A percentile compares a stretch with the other conserved stretches of the same genome.
Evolutionary conservation across 2,113 vertebrate genomes (phyloP).

Genomic region (Eubucco bourcierii): DNA sequence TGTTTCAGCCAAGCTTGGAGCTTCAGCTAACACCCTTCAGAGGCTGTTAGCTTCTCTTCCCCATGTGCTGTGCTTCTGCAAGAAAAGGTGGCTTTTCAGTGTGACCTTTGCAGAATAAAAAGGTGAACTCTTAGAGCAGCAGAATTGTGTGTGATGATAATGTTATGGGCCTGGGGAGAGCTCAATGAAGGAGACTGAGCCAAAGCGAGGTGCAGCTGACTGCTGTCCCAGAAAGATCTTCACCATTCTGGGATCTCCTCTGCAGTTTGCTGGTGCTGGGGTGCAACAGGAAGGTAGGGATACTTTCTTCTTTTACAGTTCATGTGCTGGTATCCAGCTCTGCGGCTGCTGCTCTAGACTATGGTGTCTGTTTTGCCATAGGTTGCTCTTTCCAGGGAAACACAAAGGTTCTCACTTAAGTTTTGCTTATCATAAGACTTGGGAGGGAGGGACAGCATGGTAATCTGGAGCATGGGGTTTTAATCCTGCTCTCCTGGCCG

Average conservation of each 20-base stretch:
- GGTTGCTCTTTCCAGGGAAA: neutral
- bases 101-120: neutral
- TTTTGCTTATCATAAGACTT: conserved; percentile 3
- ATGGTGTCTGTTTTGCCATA: neutral
- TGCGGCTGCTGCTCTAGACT: neutral
- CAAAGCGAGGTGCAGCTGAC: neutral
- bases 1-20: neutral
- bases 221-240: neutral
- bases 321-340: neutral
- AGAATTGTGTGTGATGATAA: neutral
- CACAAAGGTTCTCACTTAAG: neutral
- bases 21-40: neutral
- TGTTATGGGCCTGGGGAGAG: neutral
- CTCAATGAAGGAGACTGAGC: neutral
- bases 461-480: conserved; percentile 57
- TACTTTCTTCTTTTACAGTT: neutral
- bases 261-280: neutral
- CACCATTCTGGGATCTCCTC: neutral
- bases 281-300: neutral
- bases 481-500: conserved; percentile 39
- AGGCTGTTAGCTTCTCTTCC: neutral
- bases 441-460: neutral
- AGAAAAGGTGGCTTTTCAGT: neutral
- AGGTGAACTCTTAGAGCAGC: neutral
- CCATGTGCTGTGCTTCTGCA: neutral